Base-by-base conservation (phyloP, 2,113 vertebrate genomes). In the Ophthalmolycus amberensis region DNA sequence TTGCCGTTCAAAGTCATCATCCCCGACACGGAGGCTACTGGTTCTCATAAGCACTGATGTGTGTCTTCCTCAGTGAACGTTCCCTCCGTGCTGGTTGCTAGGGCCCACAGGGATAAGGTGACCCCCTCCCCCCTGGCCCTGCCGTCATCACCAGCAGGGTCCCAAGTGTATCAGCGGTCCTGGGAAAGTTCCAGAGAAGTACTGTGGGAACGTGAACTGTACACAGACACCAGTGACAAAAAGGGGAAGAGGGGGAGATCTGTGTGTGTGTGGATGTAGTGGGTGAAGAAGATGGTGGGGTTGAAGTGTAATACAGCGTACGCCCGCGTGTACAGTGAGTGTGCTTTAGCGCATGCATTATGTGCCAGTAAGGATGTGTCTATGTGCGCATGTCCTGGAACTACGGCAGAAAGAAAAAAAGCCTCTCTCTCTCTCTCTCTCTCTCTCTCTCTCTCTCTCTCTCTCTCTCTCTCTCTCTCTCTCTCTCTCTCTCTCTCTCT, bases 161-260 rank as follows among this genome's bases (percentile, higher is more conserved):
- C 93, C 92, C 93, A 63, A 86, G 91, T 88, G 93, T 88, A 92
- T 93, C 86, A 77, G 69, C 50, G 62, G 83, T 79, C 93, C 92
- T 94, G 93, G 93, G 93, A 94, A 94, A 94, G 90, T 92, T 93
- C 67, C 44, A 83, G 85, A 77, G 58, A 37, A 84, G 70, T 66
- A 89, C 88, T 94, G 93, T 94, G 93, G 93, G 93, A 94, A 94
- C 48, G n/a, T 92, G 83, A 92, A 93, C 92, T 91, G 89, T 89
- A 86, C 90, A 54, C 73, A 79, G 56, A 63, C 44, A 87, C 62
- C 74, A 89, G 79, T 84, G 80, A 89, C 82, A 88, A 82, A 88
- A 75, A 85, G 64, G 67, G 63, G 29, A 50, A 69, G 56, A 68
- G 59, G 76, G 56, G 59, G 67, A 20, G 65, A 12, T 52, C 27